Conservation (phyloP, 2,113 vertebrate species). For the Narcine bancroftii region DNA sequence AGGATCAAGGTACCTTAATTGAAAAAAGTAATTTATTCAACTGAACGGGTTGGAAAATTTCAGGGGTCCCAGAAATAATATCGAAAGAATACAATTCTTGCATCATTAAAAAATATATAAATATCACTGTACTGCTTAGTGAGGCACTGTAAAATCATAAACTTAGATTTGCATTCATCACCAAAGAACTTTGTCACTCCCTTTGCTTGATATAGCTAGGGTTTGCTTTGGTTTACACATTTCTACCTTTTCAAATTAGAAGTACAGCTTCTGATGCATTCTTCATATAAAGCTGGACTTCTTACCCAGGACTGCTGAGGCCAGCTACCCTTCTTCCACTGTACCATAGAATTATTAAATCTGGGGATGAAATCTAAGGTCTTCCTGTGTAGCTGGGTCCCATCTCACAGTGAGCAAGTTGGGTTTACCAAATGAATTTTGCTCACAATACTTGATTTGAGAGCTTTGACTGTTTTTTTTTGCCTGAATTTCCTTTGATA, state of each 20-base stretch:
- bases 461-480: neutral
- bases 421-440: neutral
- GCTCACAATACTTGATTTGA: neutral
- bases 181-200: neutral
- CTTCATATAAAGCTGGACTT: neutral
- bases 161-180: neutral
- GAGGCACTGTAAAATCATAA: neutral
- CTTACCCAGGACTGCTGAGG: neutral
- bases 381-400: neutral
- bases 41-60: neutral
- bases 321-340: neutral
- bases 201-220: neutral
- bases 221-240: neutral
- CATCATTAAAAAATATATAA: no score
- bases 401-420: neutral
- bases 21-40: neutral
- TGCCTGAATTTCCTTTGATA: neutral
- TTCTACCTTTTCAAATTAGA: neutral
- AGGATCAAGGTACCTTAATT: neutral
- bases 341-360: neutral
- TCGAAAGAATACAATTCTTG: neutral
- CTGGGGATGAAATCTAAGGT: neutral
- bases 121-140: neutral
- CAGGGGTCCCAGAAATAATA: neutral
- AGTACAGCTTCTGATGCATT: neutral